Conservation (phyloP, 2,888 invertebrate species). For the Resseliella maxima region DNA sequence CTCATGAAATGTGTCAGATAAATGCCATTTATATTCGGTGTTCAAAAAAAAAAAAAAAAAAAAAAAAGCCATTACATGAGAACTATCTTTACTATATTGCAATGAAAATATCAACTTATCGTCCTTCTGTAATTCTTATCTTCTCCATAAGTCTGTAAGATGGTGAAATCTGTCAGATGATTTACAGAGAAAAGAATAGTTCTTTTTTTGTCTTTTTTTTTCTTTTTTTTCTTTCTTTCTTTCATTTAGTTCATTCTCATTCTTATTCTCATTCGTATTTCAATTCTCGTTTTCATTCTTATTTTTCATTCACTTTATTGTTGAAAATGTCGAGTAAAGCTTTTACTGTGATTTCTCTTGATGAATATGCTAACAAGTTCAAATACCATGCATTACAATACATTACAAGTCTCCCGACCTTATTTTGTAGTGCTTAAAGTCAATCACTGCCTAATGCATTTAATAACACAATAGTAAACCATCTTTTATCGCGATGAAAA, state of each 20-base stretch:
- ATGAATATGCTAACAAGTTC: conserved; percentile 47
- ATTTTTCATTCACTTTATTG: background rate
- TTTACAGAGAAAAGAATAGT: too few species aligned
- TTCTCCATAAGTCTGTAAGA: too few species aligned
- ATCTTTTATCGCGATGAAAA: background rate
- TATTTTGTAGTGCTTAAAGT: conserved; percentile 51
- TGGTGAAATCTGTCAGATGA: too few species aligned
- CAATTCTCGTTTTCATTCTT: too few species aligned
- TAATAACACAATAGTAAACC: conserved; percentile 33
- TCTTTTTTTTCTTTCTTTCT: too few species aligned
- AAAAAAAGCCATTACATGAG: background rate
- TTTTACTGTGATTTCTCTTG: conserved; percentile 32
- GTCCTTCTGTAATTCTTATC: too few species aligned
- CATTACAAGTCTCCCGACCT: conserved; percentile 33
- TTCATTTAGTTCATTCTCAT: too few species aligned
- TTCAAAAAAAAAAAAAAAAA: background rate
- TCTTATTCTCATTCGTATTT: too few species aligned
- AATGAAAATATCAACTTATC: too few species aligned
- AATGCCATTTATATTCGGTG: background rate
- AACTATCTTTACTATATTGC: too few species aligned
- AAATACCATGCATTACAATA: conserved; percentile 2
- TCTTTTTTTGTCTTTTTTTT: too few species aligned
- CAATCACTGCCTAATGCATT: conserved; percentile 55
- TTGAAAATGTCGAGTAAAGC: background rate
- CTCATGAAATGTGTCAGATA: background rate